phyloP scores from a whole-genome alignment of 2,113 vertebrate species.

The Eonycteris spelaea region DNA sequence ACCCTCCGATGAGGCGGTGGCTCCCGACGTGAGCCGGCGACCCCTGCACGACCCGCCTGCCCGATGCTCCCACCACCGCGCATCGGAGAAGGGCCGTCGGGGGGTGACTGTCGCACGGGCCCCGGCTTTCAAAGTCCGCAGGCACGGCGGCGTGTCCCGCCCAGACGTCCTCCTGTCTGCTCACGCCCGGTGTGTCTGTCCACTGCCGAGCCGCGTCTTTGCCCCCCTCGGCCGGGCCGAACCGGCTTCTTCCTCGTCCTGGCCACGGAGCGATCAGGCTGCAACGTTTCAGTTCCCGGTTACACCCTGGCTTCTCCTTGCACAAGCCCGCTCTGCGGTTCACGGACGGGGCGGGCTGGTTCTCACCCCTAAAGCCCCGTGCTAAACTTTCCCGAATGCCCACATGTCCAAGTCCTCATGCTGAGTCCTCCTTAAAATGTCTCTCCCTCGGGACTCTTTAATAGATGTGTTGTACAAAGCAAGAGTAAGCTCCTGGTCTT shows the following conservation, averaged over 20 bases:
- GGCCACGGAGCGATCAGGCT: accelerated
- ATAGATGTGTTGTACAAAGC: neutral
- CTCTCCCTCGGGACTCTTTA: neutral
- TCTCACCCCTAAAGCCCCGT: neutral
- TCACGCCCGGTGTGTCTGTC: neutral
- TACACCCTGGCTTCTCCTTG: neutral
- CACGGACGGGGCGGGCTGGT: neutral
- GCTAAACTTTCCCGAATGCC: neutral
- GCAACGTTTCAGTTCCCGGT: neutral
- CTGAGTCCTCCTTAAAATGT: neutral
- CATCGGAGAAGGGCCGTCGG: neutral
- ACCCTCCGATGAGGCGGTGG: no score
- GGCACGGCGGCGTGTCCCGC: accelerated
- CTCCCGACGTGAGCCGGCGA: no score
- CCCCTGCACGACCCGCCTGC: neutral
- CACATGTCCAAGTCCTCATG: neutral
- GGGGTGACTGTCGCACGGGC: no score
- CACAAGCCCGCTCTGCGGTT: no score
- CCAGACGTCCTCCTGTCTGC: accelerated
- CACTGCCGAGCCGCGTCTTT: no score
- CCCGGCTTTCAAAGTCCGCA: neutral
- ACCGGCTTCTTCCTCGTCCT: neutral
- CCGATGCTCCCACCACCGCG: accelerated
- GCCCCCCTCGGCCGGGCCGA: no score
- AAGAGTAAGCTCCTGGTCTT: neutral